These are phyloP conservation scores for Drosophila algonquin DNA, from an alignment of 2,888 invertebrate genomes.

Conservation along the genomic window DNA sequence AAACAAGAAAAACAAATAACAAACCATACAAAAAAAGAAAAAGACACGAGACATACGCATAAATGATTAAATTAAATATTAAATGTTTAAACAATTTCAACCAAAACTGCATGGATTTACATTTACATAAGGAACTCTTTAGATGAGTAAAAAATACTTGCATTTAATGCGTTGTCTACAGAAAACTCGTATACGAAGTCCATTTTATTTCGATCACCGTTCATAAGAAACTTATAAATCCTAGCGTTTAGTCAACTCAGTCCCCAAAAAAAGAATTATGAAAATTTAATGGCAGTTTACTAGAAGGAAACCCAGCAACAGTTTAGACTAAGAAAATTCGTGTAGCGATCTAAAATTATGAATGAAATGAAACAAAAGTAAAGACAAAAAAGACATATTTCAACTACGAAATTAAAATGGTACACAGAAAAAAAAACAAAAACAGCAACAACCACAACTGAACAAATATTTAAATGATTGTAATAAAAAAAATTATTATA, in stretches of 20 bases:
- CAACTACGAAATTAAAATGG: conserved; percentile 69
- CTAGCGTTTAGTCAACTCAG: conserved; percentile 53
- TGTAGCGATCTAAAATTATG: conserved; percentile 67
- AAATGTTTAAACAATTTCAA: conserved; percentile 52
- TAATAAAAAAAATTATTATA: conserved; percentile 72
- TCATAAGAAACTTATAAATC: conserved; percentile 67
- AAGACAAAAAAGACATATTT: conserved; percentile 53
- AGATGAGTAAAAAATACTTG: conserved; percentile 60
- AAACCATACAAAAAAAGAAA: conserved; percentile 27
- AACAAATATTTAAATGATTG: conserved; percentile 80
- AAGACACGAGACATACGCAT: conserved; percentile 14
- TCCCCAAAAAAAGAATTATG: conserved; percentile 19
- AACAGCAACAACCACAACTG: conserved; percentile 50
- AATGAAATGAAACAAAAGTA: conserved; percentile 42
- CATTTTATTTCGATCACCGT: conserved; percentile 69
- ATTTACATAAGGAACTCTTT: conserved; percentile 37
- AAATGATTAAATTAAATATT: conserved; percentile 23
- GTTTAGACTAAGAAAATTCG: conserved; percentile 69
- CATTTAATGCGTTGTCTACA: conserved; percentile 77
- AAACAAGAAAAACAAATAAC: conserved; percentile 31
- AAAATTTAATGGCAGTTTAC: conserved; percentile 56
- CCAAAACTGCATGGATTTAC: conserved; percentile 60
- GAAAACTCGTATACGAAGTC: conserved; percentile 63
- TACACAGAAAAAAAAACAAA: conserved; percentile 58
- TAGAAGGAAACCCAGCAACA: conserved; percentile 35